phyloP scores from a whole-genome alignment of 2,797 vertebrate genomes.

The Lemur catta region DNA sequence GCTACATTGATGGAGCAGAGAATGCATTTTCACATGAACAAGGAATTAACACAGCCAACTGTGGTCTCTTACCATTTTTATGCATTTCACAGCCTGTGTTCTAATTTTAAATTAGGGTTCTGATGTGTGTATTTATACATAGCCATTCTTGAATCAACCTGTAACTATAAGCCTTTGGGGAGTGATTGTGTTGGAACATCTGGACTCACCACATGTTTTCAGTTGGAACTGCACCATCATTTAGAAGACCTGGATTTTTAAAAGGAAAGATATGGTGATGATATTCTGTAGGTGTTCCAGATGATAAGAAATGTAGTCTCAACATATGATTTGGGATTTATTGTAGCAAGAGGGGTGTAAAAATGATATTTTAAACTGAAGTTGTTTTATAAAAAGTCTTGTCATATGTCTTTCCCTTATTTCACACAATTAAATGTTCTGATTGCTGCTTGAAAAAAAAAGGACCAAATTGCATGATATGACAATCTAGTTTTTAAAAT shows the following conservation, averaged over 20 bases:
- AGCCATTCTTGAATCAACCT: slow-evolving; percentile 77
- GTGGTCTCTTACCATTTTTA: slow-evolving; percentile 54
- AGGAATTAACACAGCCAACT: slow-evolving; percentile 33
- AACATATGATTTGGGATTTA: neutral
- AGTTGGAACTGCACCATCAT: slow-evolving; percentile 75
- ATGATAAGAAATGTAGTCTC: slow-evolving; percentile 4
- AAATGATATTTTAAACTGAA: neutral
- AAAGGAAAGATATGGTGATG: slow-evolving; percentile 30
- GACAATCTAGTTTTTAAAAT: neutral
- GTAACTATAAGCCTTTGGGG: slow-evolving; percentile 73
- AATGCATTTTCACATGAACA: slow-evolving; percentile 23
- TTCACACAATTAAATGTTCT: slow-evolving; percentile 17
- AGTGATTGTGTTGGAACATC: slow-evolving; percentile 81
- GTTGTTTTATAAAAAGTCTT: neutral
- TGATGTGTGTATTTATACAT: slow-evolving; percentile 71
- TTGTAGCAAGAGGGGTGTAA: neutral
- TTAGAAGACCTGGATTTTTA: slow-evolving; percentile 65
- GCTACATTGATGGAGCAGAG: neutral
- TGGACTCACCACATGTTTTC: slow-evolving; percentile 79
- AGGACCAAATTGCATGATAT: slow-evolving; percentile 8
- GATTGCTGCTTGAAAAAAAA: slow-evolving; percentile 28
- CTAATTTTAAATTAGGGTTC: slow-evolving; percentile 73
- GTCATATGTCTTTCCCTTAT: neutral
- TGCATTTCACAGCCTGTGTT: slow-evolving; percentile 36
- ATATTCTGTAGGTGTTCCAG: slow-evolving; percentile 40